Conservation (phyloP, 2,888 invertebrate species). For the Schizotus pectinicornis region DNA sequence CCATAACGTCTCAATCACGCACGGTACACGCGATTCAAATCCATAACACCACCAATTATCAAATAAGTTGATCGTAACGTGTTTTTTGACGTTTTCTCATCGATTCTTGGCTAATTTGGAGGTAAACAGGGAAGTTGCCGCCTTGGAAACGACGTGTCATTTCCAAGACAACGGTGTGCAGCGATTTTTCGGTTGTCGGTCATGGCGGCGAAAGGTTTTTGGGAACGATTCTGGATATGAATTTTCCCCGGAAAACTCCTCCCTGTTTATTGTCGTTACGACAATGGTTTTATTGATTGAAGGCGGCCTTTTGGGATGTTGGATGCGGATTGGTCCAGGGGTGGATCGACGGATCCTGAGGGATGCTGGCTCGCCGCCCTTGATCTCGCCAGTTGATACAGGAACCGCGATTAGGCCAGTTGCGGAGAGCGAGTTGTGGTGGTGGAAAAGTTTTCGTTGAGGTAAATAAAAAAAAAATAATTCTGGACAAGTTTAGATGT, state of each 20-base stretch:
- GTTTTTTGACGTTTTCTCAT: slow-evolving; percentile 2
- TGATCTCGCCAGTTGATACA: slow-evolving; percentile 1
- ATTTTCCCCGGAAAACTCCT: slow-evolving; percentile 29
- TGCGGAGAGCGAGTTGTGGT: neutral
- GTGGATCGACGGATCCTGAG: slow-evolving; percentile 37
- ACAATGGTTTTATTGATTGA: slow-evolving; percentile 47
- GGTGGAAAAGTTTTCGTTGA: neutral
- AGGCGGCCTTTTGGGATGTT: slow-evolving; percentile 35
- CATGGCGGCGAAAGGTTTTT: neutral
- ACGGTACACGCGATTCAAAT: slow-evolving; percentile 9
- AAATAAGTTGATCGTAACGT: slow-evolving; percentile 1
- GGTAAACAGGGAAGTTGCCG: neutral
- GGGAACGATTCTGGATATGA: too few relatives aligned
- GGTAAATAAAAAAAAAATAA: too few relatives aligned
- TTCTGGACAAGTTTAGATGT: too few relatives aligned
- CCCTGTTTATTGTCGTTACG: slow-evolving; percentile 30
- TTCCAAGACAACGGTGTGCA: slow-evolving; percentile 14
- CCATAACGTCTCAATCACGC: slow-evolving; percentile 29
- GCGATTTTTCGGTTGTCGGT: neutral
- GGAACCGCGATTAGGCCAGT: neutral
- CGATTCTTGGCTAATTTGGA: slow-evolving; percentile 3
- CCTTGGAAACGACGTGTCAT: slow-evolving; percentile 22
- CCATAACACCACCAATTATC: neutral
- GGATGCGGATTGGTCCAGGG: slow-evolving; percentile 42
- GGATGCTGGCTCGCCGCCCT: slow-evolving; percentile 38